Base-by-base conservation (phyloP, 2,888 invertebrate genomes). In the Synanthedon andrenaeformis region DNA sequence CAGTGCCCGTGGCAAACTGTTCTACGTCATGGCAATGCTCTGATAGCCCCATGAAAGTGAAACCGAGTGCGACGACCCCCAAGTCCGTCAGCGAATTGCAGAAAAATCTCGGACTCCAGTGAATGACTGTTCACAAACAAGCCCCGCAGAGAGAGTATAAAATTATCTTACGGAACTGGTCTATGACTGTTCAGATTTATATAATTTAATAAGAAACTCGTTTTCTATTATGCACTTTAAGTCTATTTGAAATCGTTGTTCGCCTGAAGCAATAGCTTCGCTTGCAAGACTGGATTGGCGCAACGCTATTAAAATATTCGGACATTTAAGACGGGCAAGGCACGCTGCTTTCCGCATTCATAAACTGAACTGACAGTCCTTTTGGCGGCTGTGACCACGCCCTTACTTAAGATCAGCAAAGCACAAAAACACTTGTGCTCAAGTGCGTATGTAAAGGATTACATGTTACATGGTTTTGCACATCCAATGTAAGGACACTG, bases 1-100 rank as follows among this genome's bases (percentile, higher is more conserved):
- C 71, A 71, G 59, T 58, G 60, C 67, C 72, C 72, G 72, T 66
- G 67, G 65, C 64, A 61, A 59, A 53, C 54, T 54, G 55, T 56
- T 58, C 62, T 65, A 64, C 67, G 59, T 75, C 74, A 77, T 77
- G 70, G 75, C 72, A 74, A 75, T 73, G 76, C 72, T 74, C 74
- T 74, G 70, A 76, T 79, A 74, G 41, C 70, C 63, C 65, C 67
- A 68, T 61, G 72, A 79, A 80, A 82, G 81, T 79, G 77, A 79
- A 82, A 79, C 69, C 62, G 56, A 59, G 73, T 66, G 66, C 67
- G 61, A 61, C 64, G 70, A 75, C 69, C 72, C 56, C n/a, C 45
- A 14, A 45, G 35, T 35, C 10, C 35, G 35, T 35, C 35, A 56
- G 35, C 10, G 35, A 35, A 35, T 35, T 35, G 35, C 35, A 35